Conservation (phyloP, 2,797 vertebrate species). For the Graptemys geographica region DNA sequence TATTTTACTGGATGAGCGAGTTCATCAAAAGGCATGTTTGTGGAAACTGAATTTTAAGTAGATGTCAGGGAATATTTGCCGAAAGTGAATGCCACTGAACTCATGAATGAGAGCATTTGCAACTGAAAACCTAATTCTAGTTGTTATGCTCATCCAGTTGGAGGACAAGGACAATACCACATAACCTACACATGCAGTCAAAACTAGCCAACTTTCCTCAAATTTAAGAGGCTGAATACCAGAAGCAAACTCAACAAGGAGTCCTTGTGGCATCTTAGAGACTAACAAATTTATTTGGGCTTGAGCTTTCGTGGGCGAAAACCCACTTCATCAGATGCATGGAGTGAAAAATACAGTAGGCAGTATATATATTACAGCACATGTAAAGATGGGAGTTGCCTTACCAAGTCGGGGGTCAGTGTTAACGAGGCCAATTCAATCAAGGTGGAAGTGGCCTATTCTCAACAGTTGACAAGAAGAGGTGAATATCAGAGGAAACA, state of each 20-base stretch:
- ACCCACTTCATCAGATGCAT: too few species aligned
- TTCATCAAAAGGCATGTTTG: conserved; percentile 27
- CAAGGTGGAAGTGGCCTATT: too few species aligned
- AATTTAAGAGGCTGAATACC: conserved; percentile 54
- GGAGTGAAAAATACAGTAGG: too few species aligned
- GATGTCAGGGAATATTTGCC: conserved; percentile 53
- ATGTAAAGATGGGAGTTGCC: too few species aligned
- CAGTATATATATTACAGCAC: too few species aligned
- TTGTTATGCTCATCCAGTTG: rapidly evolving
- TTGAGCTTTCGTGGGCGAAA: too few species aligned
- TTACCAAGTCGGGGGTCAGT: too few species aligned
- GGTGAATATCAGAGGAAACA: too few species aligned
- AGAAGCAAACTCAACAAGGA: neutral
- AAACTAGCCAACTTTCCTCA: conserved; percentile 21
- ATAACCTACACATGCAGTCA: conserved; percentile 3
- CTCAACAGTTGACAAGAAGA: too few species aligned
- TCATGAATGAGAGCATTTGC: conserved; percentile 16
- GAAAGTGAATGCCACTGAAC: conserved; percentile 49
- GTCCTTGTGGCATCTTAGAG: too few species aligned
- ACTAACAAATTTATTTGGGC: too few species aligned
- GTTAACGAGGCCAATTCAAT: too few species aligned
- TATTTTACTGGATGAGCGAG: neutral
- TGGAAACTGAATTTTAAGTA: conserved; percentile 47
- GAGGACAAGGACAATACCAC: conserved; percentile 12
- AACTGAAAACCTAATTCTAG: neutral